phyloP scores from a whole-genome alignment of 2,113 vertebrate genomes.

The Onychorhynchus coronatus region DNA sequence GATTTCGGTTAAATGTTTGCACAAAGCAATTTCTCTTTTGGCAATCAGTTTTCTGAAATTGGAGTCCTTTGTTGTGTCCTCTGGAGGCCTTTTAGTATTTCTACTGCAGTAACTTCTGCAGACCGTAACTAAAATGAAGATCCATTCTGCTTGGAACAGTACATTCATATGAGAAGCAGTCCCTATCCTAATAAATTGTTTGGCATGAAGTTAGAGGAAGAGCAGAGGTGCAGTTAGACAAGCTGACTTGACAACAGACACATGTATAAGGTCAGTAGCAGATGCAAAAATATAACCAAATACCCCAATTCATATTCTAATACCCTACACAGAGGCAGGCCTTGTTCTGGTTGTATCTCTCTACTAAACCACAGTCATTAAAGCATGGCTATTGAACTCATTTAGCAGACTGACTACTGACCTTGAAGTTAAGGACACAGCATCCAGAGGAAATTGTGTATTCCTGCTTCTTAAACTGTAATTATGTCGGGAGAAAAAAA shows the following conservation, averaged over 20 bases:
- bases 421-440: neutral
- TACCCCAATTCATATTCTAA: neutral
- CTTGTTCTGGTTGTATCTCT: neutral
- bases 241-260: neutral
- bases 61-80: neutral
- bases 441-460: neutral
- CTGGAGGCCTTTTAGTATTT: neutral
- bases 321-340: neutral
- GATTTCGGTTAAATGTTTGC: neutral
- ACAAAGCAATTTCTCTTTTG: neutral
- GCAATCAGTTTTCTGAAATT: neutral
- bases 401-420: neutral
- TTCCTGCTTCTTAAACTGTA: neutral
- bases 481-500: rapidly evolving
- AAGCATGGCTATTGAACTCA: neutral
- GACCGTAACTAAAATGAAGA: neutral
- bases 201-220: neutral
- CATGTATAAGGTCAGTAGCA: neutral
- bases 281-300: neutral
- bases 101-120: neutral
- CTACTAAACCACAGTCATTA: neutral
- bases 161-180: neutral
- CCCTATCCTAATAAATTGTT: neutral
- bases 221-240: neutral
- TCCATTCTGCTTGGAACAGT: neutral